Conservation (phyloP, 2,888 invertebrate species). For the Pomacea canaliculata region DNA sequence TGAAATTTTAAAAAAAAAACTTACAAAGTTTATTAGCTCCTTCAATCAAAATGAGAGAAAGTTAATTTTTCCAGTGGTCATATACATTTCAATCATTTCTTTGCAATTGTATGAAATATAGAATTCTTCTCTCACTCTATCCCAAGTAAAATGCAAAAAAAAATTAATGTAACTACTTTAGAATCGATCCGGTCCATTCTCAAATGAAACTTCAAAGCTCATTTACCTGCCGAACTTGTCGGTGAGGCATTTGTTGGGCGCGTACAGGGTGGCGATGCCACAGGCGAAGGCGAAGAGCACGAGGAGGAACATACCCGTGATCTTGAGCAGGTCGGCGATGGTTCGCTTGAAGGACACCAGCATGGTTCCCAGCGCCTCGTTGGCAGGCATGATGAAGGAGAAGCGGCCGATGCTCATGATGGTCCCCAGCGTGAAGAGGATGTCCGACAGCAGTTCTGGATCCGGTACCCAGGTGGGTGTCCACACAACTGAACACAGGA, state of each 20-base stretch:
- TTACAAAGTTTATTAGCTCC: too few species aligned
- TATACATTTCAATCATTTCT: too few species aligned
- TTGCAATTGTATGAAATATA: too few species aligned
- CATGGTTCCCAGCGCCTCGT: conserved; percentile 63
- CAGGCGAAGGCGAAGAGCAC: conserved; percentile 62
- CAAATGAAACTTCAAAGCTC: too few species aligned
- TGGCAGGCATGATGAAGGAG: conserved; percentile 62
- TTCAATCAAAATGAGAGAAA: too few species aligned
- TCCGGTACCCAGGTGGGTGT: conserved; percentile 48
- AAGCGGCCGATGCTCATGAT: conserved; percentile 57
- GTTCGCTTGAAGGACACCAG: conserved; percentile 59
- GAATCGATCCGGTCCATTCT: too few species aligned
- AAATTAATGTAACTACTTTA: too few species aligned
- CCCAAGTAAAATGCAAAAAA: too few species aligned
- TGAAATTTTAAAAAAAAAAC: too few species aligned
- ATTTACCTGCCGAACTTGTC: conserved; percentile 44
- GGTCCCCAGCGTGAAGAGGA: conserved; percentile 58
- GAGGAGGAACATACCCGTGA: conserved; percentile 59
- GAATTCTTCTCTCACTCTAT: too few species aligned
- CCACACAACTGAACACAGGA: conserved; percentile 41
- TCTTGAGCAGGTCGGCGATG: conserved; percentile 54
- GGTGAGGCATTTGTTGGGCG: conserved; percentile 54
- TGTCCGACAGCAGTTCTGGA: conserved; percentile 58
- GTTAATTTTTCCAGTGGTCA: too few species aligned
- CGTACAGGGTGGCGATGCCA: conserved; percentile 58